Conservation (phyloP, 1,140 invertebrate genomes). For the Zaprionus gabonicus region DNA sequence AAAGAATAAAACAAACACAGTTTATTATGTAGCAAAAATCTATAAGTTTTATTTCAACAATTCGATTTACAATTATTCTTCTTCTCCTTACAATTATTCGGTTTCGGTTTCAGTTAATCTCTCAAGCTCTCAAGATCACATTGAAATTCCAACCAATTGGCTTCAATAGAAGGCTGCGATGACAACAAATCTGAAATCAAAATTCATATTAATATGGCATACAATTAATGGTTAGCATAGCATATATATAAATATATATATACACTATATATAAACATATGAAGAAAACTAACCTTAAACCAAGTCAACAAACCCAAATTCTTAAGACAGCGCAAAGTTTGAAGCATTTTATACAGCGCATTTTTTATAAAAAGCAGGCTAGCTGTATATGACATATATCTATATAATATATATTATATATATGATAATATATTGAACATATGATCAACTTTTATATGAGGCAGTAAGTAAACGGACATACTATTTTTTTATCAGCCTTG, state of each 20-base stretch:
- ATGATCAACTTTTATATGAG: conserved; percentile 78
- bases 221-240: conserved; percentile 51
- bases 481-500: conserved; percentile 79
- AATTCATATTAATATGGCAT: conserved; percentile 77
- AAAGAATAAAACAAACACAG: conserved; percentile 59
- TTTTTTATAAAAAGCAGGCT: conserved; percentile 74
- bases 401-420: conserved; percentile 61
- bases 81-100: conserved; percentile 13
- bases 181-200: conserved; percentile 77
- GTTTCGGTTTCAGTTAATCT: conserved; percentile 30
- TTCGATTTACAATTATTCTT: conserved; percentile 31
- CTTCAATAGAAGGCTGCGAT: conserved; percentile 80
- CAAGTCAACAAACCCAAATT: conserved; percentile 50
- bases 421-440: conserved; percentile 62
- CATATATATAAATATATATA: conserved; percentile 45
- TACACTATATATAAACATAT: conserved; percentile 46
- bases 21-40: conserved; percentile 78
- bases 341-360: conserved; percentile 77
- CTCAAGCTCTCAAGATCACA: conserved; percentile 29
- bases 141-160: conserved; percentile 71
- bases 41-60: conserved; percentile 54
- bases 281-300: conserved; percentile 58
- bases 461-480: conserved; percentile 76
- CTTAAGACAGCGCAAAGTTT: conserved; percentile 57
- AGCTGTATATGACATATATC: conserved; percentile 73